Percentiles rank a stretch among this genome's conserved stretches.
Evolutionary conservation across 2,113 vertebrate species (phyloP).

Genomic region (Numenius arquata): DNA sequence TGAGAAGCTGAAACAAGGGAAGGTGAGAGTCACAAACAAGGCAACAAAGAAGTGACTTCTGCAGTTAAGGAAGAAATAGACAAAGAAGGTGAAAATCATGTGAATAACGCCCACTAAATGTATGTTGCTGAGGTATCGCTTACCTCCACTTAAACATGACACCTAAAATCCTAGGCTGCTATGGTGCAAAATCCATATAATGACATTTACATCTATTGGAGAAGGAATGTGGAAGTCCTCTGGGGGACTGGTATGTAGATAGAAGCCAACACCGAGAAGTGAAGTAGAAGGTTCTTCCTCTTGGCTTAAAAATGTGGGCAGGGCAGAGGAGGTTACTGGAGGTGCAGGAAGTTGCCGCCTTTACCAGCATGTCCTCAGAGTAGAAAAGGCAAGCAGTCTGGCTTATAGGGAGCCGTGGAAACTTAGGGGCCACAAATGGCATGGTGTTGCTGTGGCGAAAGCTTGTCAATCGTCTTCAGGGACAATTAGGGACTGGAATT

Average conservation of each 20-base stretch:
- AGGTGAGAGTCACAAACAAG: background rate
- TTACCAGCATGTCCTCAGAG: background rate
- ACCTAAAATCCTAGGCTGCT: background rate
- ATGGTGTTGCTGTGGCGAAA: background rate
- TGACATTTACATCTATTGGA: background rate
- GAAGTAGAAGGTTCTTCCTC: background rate
- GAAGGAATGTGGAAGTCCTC: background rate
- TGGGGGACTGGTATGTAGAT: background rate
- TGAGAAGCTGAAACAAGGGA: background rate
- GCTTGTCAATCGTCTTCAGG: background rate
- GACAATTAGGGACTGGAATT: background rate
- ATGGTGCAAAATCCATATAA: background rate
- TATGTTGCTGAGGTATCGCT: background rate
- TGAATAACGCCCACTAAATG: background rate
- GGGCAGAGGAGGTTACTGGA: background rate
- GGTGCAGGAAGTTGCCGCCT: fast-evolving
- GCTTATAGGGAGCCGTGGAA: background rate
- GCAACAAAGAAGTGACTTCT: background rate
- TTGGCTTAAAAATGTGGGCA: background rate
- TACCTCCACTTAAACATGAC: background rate
- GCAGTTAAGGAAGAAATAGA: background rate
- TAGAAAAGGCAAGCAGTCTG: background rate
- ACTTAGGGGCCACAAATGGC: background rate
- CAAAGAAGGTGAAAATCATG: background rate
- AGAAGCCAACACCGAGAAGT: background rate